These are phyloP conservation scores for Drosophila nr. medialis DNA, from an alignment of 2,888 invertebrate species.

Conservation along the genomic window DNA sequence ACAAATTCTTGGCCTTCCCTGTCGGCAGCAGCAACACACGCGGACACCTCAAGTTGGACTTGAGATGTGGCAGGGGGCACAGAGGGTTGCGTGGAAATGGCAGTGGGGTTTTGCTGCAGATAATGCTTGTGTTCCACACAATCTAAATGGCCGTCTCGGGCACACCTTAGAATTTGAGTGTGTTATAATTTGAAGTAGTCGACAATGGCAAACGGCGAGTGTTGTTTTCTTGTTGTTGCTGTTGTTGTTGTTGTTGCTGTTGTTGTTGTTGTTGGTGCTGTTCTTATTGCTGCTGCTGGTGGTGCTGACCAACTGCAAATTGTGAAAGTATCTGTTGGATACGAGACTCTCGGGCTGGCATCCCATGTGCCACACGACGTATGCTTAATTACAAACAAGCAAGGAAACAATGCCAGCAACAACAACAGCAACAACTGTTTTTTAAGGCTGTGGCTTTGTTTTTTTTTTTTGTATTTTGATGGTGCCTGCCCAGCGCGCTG, in stretches of 20 bases:
- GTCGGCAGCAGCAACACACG: conserved; percentile 64
- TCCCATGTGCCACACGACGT: conserved; percentile 81
- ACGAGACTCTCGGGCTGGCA: conserved; percentile 61
- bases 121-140: conserved; percentile 79
- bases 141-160: conserved; percentile 79
- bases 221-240: conserved; percentile 30
- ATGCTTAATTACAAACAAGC: conserved; percentile 80
- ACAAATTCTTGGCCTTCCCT: conserved; percentile 81
- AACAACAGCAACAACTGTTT: conserved; percentile 38
- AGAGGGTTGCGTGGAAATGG: not conserved
- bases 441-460: conserved; percentile 39
- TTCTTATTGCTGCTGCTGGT: conserved; percentile 25
- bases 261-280: conserved; percentile 32
- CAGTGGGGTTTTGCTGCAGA: conserved; percentile 49
- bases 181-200: conserved; percentile 81
- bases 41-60: conserved; percentile 47
- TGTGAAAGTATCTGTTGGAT: conserved; percentile 74
- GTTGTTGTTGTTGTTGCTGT: conserved; percentile 29
- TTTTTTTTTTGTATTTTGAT: conserved; percentile 19
- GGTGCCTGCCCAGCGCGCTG: conserved; percentile 57
- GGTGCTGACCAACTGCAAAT: conserved; percentile 73
- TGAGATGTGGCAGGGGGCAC: not conserved
- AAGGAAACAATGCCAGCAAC: conserved; percentile 67
- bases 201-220: conserved; percentile 68
- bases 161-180: conserved; percentile 79